Base-by-base conservation (phyloP, 2,113 vertebrate genomes). In the Ictalurus punctatus region DNA sequence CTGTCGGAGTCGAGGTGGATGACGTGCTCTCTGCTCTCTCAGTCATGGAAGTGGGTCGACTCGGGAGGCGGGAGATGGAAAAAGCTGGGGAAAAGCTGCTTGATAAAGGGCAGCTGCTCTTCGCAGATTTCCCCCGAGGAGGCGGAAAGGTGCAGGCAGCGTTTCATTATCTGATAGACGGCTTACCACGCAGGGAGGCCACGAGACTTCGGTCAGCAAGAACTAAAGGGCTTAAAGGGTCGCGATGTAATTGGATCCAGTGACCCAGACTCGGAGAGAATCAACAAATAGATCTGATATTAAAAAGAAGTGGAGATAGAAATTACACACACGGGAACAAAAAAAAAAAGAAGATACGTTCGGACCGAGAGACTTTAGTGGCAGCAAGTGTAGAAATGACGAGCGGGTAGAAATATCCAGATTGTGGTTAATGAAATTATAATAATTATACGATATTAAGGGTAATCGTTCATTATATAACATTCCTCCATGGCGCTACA, bases 81-180 rank as follows among this genome's bases (percentile, higher is more conserved):
- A 78, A 71, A 71, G 65, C 84, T 73, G 84, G 40, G 83, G 93
- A 92, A 96, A 95, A 90, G 92, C 93, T 89, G 94, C 93, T 91
- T 94, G 95, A 97, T 96, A 96, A 86, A 96, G 95, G 93, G 95
- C 92, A 94, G 93, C 91, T 95, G 93, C 81, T 92, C 94, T 93
- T 90, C 84, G 90, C 93, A 96, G 96, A 96, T 97, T 97, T 97
- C 95, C 95, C 95, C 86, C 86, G 95, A 95, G 96, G 94, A 93
- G 94, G 90, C 73, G 85, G 91, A 83, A 89, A 95, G 95, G 93
- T 96, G 92, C 95, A 94, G 95, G 92, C 94, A 92, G 95, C 93
- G 92, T 85, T 90, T 90, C 93, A 94, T 94, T 93, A 94, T 96
- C 95, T 95, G 94, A 94, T 95, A 93, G 93, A 91, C 91, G 93